Percentiles rank a stretch among this genome's conserved stretches.
phyloP scores from a whole-genome alignment of 2,113 vertebrate genomes.

The Lophochroa leadbeateri region DNA sequence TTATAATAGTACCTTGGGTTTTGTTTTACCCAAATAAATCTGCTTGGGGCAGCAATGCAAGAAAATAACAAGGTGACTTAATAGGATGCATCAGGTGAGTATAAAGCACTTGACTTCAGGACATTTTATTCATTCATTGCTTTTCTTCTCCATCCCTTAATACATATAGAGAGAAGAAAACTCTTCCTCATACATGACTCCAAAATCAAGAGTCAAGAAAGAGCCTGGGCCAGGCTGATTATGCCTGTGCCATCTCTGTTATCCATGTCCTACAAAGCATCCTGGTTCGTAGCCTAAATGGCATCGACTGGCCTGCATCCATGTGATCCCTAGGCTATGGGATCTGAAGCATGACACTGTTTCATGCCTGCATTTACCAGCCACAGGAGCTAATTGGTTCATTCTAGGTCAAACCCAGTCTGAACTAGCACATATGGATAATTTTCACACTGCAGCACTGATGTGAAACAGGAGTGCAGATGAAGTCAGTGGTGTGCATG shows the following conservation, averaged over 20 bases:
- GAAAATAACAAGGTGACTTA: neutral
- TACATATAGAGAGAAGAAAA: neutral
- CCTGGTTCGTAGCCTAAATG: neutral
- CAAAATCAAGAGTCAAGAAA: neutral
- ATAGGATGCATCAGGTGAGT: neutral
- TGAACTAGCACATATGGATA: neutral
- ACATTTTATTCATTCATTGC: fast-evolving
- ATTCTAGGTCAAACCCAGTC: neutral
- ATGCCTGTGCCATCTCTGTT: neutral
- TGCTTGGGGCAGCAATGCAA: neutral
- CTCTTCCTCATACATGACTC: neutral
- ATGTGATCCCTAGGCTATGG: neutral
- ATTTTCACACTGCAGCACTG: neutral
- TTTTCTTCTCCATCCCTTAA: neutral
- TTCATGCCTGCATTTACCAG: neutral
- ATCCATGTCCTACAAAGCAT: fast-evolving
- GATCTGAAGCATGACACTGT: fast-evolving
- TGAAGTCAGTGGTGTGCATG: neutral
- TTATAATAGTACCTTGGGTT: neutral
- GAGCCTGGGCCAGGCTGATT: neutral
- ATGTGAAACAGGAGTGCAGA: neutral
- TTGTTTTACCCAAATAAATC: conserved; percentile 9
- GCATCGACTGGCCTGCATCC: neutral
- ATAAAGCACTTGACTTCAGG: neutral
- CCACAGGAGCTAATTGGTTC: neutral